Conservation (phyloP, 2,797 vertebrate species). For the Margarornis squamiger region DNA sequence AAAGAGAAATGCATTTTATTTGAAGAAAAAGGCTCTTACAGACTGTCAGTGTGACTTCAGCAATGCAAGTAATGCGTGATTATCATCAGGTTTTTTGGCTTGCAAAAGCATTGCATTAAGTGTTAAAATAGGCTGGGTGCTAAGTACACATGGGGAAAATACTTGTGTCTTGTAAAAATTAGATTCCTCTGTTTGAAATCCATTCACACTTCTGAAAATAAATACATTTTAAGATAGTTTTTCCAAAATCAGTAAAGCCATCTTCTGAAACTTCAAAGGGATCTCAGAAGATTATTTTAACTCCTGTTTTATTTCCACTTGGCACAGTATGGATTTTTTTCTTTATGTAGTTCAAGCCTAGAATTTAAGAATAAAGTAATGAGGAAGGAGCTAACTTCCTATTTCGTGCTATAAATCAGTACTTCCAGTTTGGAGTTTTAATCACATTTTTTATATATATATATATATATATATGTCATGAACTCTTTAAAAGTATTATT, state of each 20-base stretch:
- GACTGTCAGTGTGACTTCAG: background rate
- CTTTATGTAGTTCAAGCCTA: background rate
- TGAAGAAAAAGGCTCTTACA: background rate
- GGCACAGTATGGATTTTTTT: background rate
- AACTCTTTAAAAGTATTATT: background rate
- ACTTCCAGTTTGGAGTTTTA: background rate
- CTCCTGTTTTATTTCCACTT: background rate
- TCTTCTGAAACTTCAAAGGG: background rate
- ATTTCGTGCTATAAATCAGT: background rate
- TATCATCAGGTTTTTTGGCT: background rate
- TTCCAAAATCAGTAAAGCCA: background rate
- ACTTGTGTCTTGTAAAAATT: background rate
- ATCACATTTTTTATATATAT: background rate
- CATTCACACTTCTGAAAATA: background rate
- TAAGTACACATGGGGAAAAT: rapidly evolving
- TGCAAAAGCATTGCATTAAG: background rate
- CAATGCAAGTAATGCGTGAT: background rate
- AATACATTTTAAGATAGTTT: background rate
- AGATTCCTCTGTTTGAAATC: background rate
- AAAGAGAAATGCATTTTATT: background rate
- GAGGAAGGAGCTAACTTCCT: background rate
- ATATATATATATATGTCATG: background rate
- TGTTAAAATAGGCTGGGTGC: background rate
- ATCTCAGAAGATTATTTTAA: background rate
- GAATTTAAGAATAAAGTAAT: background rate